These are phyloP conservation scores for Pipra filicauda DNA, from an alignment of 2,113 vertebrate species.

Conservation along the genomic window DNA sequence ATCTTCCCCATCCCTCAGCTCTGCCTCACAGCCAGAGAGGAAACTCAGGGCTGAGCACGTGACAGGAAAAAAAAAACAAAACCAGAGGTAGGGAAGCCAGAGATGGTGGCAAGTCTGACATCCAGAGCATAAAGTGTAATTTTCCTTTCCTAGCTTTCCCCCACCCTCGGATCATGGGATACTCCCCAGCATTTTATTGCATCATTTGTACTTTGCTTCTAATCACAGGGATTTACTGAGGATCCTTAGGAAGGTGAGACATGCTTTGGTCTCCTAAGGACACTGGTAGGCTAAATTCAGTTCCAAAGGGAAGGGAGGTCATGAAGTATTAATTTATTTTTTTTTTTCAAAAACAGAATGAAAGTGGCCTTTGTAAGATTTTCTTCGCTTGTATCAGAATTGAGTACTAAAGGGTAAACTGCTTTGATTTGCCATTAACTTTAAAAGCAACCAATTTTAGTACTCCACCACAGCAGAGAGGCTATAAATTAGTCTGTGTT, in stretches of 20 bases:
- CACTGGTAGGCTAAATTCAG: rapidly evolving
- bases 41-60: not conserved
- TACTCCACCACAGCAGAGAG: not conserved
- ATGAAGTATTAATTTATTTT: not conserved
- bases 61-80: not conserved
- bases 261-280: not conserved
- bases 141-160: not conserved
- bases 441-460: constrained; percentile 22
- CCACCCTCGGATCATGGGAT: not conserved
- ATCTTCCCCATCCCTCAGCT: rapidly evolving
- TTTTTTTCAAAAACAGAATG: not conserved
- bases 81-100: not conserved
- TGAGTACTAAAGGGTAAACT: not conserved
- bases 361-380: not conserved
- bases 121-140: not conserved
- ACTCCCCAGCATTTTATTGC: not conserved
- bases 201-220: not conserved
- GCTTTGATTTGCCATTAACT: not conserved
- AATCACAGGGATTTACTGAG: not conserved
- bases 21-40: not conserved
- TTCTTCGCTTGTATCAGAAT: not conserved
- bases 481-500: not conserved
- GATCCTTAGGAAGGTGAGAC: not conserved
- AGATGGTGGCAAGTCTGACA: not conserved
- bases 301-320: not conserved